A percentile compares a stretch with the other conserved stretches of the same genome.
Evolutionary conservation across 2,888 invertebrate species (phyloP).

Genomic region (Hirudinaria manillensis): DNA sequence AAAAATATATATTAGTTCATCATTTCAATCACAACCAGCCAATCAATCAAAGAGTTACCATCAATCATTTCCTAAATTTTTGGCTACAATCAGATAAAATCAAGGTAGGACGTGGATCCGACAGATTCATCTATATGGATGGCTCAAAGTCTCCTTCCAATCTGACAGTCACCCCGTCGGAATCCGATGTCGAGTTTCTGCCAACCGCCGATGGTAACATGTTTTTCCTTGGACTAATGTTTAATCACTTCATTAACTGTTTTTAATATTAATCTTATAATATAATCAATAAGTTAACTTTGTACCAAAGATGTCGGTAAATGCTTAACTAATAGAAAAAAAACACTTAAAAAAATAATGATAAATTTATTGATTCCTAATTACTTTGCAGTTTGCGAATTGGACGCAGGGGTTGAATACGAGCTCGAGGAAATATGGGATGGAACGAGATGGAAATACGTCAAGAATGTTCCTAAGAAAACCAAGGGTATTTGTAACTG

Average conservation of each 20-base stretch:
- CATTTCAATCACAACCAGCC: too few relatives aligned
- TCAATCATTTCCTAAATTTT: too few relatives aligned
- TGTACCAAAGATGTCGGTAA: too few relatives aligned
- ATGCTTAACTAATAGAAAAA: not conserved
- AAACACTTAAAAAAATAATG: not conserved
- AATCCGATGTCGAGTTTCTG: constrained; percentile 34
- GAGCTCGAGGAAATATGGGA: constrained; percentile 37
- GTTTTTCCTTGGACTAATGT: too few relatives aligned
- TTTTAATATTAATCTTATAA: too few relatives aligned
- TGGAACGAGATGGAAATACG: constrained; percentile 33
- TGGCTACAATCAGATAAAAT: too few relatives aligned
- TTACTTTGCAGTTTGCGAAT: constrained; percentile 18
- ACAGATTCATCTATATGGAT: constrained; percentile 38
- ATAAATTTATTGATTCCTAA: not conserved
- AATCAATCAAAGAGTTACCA: too few relatives aligned
- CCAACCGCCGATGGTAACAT: constrained; percentile 15
- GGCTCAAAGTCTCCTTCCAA: constrained; percentile 37
- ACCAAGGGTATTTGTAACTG: constrained; percentile 1
- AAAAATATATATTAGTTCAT: too few relatives aligned
- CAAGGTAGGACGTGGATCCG: constrained; percentile 2
- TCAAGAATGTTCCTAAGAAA: constrained; percentile 27
- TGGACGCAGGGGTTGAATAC: constrained; percentile 32
- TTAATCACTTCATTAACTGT: too few relatives aligned
- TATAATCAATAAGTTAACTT: too few relatives aligned
- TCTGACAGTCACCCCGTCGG: constrained; percentile 34